Evolutionary conservation across 2,888 invertebrate species (phyloP).

Genomic region (Drosophila conformis): DNA sequence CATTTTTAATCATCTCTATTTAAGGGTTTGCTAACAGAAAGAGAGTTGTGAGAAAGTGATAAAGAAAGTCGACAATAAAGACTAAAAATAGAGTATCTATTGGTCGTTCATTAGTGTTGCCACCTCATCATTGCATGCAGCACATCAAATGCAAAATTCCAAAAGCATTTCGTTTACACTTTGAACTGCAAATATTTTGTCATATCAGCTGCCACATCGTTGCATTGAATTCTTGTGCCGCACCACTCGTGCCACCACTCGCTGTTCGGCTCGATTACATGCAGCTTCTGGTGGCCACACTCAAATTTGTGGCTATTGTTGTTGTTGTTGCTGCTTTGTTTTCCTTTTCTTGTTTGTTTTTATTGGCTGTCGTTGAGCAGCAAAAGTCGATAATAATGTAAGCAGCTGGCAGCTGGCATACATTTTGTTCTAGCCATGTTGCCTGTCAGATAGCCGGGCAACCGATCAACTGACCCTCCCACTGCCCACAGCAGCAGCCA

Average conservation of each 20-base stretch:
- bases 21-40: no score
- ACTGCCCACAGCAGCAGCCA: background rate
- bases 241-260: slow-evolving; percentile 33
- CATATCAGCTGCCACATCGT: slow-evolving; percentile 30
- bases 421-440: slow-evolving; percentile 68
- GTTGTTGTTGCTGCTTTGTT: slow-evolving; percentile 7
- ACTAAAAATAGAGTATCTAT: background rate
- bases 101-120: background rate
- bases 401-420: slow-evolving; percentile 72
- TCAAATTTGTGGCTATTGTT: slow-evolving; percentile 30
- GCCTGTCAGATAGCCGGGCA: slow-evolving; percentile 50
- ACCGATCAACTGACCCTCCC: slow-evolving; percentile 15
- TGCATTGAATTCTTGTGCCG: slow-evolving; percentile 28
- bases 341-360: slow-evolving; percentile 3
- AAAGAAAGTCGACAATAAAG: no score
- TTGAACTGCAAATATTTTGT: slow-evolving; percentile 25
- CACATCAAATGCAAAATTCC: slow-evolving; percentile 41
- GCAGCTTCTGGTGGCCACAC: slow-evolving; percentile 14
- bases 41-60: no score
- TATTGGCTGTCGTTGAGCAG: slow-evolving; percentile 52
- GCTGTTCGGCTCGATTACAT: slow-evolving; percentile 36
- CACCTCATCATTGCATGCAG: slow-evolving; percentile 24
- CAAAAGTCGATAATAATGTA: slow-evolving; percentile 73
- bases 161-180: slow-evolving; percentile 4
- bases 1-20: no score